Evolutionary conservation across 2,888 invertebrate species (phyloP).

Genomic region (Cheilosia variabilis): DNA sequence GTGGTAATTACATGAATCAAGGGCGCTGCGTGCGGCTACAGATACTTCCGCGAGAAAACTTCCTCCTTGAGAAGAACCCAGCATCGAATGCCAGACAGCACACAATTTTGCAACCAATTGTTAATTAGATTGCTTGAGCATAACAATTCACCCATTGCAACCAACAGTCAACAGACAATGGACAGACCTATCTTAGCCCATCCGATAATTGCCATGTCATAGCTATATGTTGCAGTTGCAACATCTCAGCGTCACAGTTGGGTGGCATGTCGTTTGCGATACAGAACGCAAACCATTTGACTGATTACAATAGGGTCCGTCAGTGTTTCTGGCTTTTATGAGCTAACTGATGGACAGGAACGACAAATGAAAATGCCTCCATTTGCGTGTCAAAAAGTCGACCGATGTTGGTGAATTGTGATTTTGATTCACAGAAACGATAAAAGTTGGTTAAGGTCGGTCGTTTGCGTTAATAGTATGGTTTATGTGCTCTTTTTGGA

Average conservation of each 20-base stretch:
- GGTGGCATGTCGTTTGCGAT: slow-evolving; percentile 21
- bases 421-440: slow-evolving; percentile 29
- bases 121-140: slow-evolving; percentile 57
- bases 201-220: background rate
- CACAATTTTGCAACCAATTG: slow-evolving; percentile 44
- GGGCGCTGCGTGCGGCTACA: slow-evolving; percentile 26
- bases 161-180: slow-evolving; percentile 42
- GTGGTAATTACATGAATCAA: slow-evolving; percentile 39
- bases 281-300: slow-evolving; percentile 4
- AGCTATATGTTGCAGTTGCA: slow-evolving; percentile 29
- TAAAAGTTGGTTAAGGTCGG: slow-evolving; percentile 58
- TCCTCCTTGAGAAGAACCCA: slow-evolving; percentile 4
- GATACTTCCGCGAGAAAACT: slow-evolving; percentile 55
- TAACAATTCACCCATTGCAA: slow-evolving; percentile 43
- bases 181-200: slow-evolving; percentile 13
- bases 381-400: slow-evolving; percentile 60
- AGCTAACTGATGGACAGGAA: slow-evolving; percentile 31
- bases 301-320: slow-evolving; percentile 31
- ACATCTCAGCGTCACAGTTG: slow-evolving; percentile 60
- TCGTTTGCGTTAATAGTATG: slow-evolving; percentile 47
- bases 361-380: slow-evolving; percentile 23
- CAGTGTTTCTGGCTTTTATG: slow-evolving; percentile 20
- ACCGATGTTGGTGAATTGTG: slow-evolving; percentile 38
- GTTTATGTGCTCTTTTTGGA: slow-evolving; percentile 45
- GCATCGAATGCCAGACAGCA: background rate